A percentile compares a stretch with the other conserved stretches of the same genome.
phyloP scores from a whole-genome alignment of 2,888 invertebrate genomes.

The Axea sp. region DNA sequence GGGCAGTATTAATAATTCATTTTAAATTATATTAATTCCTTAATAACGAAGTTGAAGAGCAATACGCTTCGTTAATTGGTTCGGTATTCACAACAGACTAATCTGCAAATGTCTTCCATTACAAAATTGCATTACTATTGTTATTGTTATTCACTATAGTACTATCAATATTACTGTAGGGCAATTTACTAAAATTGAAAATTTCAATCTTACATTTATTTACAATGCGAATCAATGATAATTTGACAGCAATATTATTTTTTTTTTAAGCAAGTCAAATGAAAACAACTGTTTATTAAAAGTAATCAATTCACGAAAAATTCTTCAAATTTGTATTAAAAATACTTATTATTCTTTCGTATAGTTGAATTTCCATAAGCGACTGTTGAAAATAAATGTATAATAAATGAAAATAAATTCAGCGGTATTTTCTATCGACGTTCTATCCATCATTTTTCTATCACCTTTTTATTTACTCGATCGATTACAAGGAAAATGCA shows the following conservation, averaged over 20 bases:
- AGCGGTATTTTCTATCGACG: constrained; percentile 1
- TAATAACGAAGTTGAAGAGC: constrained; percentile 23
- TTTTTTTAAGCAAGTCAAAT: no score
- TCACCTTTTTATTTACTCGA: constrained; percentile 12
- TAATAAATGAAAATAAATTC: constrained; percentile 23
- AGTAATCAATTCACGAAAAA: not conserved
- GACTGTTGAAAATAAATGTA: constrained; percentile 3
- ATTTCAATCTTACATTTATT: constrained; percentile 10
- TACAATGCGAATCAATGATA: no score
- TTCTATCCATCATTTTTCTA: constrained; percentile 22
- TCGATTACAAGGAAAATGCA: not conserved
- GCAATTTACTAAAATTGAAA: constrained; percentile 2
- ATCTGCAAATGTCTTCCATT: constrained; percentile 10
- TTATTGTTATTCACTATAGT: constrained; percentile 9
- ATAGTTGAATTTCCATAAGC: not conserved
- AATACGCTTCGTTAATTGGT: no score
- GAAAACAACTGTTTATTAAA: no score
- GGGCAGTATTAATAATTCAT: constrained; percentile 20
- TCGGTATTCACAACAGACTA: no score
- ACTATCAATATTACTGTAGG: constrained; percentile 5
- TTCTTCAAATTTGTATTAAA: constrained; percentile 19
- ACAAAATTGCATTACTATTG: constrained; percentile 16
- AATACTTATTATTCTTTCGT: constrained; percentile 22
- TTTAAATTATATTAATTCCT: constrained; percentile 34
- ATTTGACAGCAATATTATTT: no score